phyloP scores from a whole-genome alignment of 2,113 vertebrate genomes.

The Pseudorhombus dupliciocellatus region DNA sequence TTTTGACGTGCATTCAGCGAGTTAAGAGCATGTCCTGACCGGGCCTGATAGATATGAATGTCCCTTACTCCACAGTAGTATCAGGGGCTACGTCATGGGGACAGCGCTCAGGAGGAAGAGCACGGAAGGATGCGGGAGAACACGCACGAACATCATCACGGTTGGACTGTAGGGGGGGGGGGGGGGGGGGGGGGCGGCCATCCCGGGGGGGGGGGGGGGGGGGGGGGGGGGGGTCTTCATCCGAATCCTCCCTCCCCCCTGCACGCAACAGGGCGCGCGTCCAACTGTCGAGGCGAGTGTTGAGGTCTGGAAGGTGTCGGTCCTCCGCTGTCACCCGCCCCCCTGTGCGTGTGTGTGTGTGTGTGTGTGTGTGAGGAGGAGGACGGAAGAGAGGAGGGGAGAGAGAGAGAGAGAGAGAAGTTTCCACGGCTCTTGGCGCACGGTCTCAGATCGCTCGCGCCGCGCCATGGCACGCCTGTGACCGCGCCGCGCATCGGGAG shows the following conservation, averaged over 20 bases:
- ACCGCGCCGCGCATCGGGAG: slow-evolving; percentile 26
- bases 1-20: too few species aligned
- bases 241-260: too few species aligned
- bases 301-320: slow-evolving; percentile 39
- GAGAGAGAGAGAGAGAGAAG: slow-evolving; percentile 37
- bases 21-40: background rate
- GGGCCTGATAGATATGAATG: background rate
- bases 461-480: slow-evolving; percentile 53
- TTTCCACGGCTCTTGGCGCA: slow-evolving; percentile 49
- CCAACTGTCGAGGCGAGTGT: background rate
- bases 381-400: slow-evolving; percentile 13
- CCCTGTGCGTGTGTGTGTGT: background rate
- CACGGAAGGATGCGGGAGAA: too few species aligned
- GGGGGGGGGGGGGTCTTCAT: background rate
- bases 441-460: slow-evolving; percentile 25
- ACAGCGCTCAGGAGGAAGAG: too few species aligned
- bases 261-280: background rate
- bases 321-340: slow-evolving; percentile 27
- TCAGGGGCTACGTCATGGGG: too few species aligned
- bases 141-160: too few species aligned
- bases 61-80: too few species aligned
- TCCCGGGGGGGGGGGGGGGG: too few species aligned
- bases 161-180: too few species aligned
- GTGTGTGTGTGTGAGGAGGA: slow-evolving; percentile 5
- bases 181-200: too few species aligned